These are phyloP conservation scores for Galagoides demidoff DNA, from an alignment of 2,797 vertebrate genomes.

Conservation along the genomic window DNA sequence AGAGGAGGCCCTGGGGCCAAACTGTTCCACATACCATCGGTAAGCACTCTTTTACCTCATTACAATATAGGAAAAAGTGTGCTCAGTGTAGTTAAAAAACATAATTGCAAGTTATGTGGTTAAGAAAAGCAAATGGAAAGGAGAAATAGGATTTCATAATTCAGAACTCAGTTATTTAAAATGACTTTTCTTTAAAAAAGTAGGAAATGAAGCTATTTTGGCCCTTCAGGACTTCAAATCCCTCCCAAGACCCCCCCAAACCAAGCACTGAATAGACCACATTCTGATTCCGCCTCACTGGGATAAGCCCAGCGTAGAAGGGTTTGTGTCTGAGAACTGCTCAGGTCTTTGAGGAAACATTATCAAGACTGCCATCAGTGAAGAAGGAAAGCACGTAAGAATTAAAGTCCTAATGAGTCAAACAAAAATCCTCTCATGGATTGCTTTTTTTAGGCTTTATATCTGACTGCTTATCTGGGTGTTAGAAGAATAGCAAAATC, in stretches of 20 bases:
- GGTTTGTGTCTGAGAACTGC: not conserved
- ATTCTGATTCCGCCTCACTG: not conserved
- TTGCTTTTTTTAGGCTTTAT: not conserved
- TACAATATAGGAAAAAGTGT: not conserved
- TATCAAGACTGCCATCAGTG: not conserved
- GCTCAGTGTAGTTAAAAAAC: not conserved
- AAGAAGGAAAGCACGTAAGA: not conserved
- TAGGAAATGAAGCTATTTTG: constrained; percentile 7
- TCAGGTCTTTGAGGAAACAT: not conserved
- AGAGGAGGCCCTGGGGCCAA: not conserved
- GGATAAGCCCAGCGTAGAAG: not conserved
- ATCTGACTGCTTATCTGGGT: constrained; percentile 26
- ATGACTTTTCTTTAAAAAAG: not conserved
- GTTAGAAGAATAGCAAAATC: not conserved
- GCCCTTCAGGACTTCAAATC: not conserved
- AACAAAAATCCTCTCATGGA: not conserved
- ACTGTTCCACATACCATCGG: not conserved
- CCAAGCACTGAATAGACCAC: not conserved
- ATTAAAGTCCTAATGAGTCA: not conserved
- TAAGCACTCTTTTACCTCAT: not conserved
- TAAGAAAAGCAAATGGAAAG: not conserved
- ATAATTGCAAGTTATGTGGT: not conserved
- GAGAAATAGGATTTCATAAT: not conserved
- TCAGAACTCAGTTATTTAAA: constrained; percentile 20
- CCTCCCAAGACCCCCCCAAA: not conserved